phyloP scores from a whole-genome alignment of 2,888 invertebrate genomes.

The Drosophila anomalata region DNA sequence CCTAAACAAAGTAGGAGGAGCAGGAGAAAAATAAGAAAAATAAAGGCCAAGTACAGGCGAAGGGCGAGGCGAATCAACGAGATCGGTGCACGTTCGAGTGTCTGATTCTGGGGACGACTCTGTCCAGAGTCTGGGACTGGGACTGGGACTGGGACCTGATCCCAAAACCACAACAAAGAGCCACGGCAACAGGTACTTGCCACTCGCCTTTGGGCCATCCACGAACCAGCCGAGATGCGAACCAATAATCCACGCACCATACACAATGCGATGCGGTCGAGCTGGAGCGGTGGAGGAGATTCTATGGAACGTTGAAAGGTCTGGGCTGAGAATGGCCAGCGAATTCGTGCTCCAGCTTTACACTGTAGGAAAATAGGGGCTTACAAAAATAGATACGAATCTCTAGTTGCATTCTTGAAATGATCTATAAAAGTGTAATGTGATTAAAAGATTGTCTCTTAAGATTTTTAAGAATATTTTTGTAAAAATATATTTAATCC shows the following conservation, averaged over 20 bases:
- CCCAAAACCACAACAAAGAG: constrained; percentile 61
- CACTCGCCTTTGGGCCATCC: constrained; percentile 67
- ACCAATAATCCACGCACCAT: constrained; percentile 72
- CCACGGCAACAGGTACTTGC: constrained; percentile 76
- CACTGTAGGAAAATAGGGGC: constrained; percentile 1
- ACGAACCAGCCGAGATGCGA: constrained; percentile 56
- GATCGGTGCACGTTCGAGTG: constrained; percentile 75
- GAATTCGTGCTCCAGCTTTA: constrained; percentile 43
- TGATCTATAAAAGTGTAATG: too few species aligned
- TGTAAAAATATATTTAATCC: not conserved
- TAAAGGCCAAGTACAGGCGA: constrained; percentile 56
- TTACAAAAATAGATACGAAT: too few species aligned
- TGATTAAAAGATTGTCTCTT: too few species aligned
- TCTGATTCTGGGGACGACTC: not conserved
- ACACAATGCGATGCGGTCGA: constrained; percentile 66
- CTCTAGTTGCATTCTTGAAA: too few species aligned
- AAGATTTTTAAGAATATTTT: not conserved
- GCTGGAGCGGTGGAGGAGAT: constrained; percentile 42
- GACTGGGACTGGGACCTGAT: constrained; percentile 32
- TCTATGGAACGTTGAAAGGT: constrained; percentile 62
- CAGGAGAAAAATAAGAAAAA: constrained; percentile 53
- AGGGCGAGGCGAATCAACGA: constrained; percentile 68
- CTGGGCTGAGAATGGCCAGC: constrained; percentile 38
- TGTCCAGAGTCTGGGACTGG: constrained; percentile 20
- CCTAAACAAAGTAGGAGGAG: constrained; percentile 55